phyloP scores from a whole-genome alignment of 2,113 vertebrate genomes.

The Osmerus mordax region DNA sequence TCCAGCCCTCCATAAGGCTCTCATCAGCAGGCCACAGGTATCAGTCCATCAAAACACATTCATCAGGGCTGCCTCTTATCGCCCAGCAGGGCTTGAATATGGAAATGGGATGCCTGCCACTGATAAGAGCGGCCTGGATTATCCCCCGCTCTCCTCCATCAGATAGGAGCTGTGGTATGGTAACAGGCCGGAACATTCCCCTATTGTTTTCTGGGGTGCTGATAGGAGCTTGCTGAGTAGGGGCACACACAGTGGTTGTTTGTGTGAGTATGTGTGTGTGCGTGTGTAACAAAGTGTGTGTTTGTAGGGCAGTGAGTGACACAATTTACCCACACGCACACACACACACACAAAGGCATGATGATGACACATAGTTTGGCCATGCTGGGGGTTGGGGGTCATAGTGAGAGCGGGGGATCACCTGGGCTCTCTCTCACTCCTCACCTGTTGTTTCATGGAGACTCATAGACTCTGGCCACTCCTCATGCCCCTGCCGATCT shows the following conservation, averaged over 20 bases:
- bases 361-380: neutral
- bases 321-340: neutral
- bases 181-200: slow-evolving; percentile 66
- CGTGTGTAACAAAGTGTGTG: slow-evolving; percentile 12
- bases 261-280: slow-evolving; percentile 23
- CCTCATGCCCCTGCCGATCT: neutral
- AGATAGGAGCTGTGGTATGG: slow-evolving; percentile 73
- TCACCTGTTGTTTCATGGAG: slow-evolving; percentile 11
- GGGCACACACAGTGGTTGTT: slow-evolving; percentile 16
- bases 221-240: slow-evolving; percentile 54
- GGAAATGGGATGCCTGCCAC: slow-evolving; percentile 95
- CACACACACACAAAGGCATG: slow-evolving; percentile 5
- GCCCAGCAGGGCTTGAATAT: slow-evolving; percentile 89
- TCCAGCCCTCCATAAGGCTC: slow-evolving; percentile 81
- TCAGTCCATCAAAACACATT: slow-evolving; percentile 92
- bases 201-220: slow-evolving; percentile 62
- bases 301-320: neutral
- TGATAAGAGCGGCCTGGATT: slow-evolving; percentile 89
- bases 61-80: slow-evolving; percentile 91
- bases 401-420: neutral
- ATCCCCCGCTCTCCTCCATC: slow-evolving; percentile 87
- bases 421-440: slow-evolving; percentile 17
- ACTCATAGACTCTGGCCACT: neutral
- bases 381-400: neutral
- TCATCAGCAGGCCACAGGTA: slow-evolving; percentile 81